These are phyloP conservation scores for Zaprionus gabonicus DNA, from an alignment of 1,140 invertebrate species.

Conservation along the genomic window DNA sequence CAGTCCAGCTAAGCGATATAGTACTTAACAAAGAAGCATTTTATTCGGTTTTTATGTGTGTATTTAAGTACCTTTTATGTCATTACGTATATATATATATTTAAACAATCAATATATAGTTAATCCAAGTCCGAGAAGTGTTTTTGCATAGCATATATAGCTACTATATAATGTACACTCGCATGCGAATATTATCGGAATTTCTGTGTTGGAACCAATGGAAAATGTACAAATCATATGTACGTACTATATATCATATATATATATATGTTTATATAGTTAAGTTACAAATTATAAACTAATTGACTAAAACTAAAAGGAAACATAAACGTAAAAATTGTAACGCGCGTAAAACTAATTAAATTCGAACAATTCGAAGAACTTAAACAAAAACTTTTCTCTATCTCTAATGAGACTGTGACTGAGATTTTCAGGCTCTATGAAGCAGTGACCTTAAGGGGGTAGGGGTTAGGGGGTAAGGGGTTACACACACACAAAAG, in stretches of 20 bases:
- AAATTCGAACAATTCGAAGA: conserved; percentile 59
- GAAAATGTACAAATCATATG: conserved; percentile 63
- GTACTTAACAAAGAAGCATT: conserved; percentile 67
- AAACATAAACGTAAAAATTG: conserved; percentile 70
- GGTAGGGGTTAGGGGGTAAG: background rate
- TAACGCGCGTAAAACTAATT: conserved; percentile 67
- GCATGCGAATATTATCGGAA: conserved; percentile 54
- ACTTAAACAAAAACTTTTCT: conserved; percentile 42
- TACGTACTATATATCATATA: too few species aligned
- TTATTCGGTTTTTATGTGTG: conserved; percentile 23
- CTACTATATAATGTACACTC: conserved; percentile 54
- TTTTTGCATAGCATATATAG: conserved; percentile 38
- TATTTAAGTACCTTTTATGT: conserved; percentile 47
- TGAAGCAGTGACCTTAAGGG: background rate
- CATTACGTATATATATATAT: conserved; percentile 30
- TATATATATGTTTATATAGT: conserved; percentile 4
- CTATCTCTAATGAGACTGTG: conserved; percentile 6
- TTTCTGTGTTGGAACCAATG: conserved; percentile 45
- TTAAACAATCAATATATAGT: conserved; percentile 58
- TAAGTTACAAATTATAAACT: conserved; percentile 50
- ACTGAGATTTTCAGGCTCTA: conserved; percentile 10
- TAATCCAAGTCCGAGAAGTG: conserved; percentile 55
- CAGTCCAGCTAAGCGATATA: conserved; percentile 63
- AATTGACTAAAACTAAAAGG: conserved; percentile 67
- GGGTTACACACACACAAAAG: conserved; percentile 28